A percentile compares a stretch with the other conserved stretches of the same genome.
Conservation (phyloP, 2,797 vertebrate genomes). For the Eospalax fontanierii region DNA sequence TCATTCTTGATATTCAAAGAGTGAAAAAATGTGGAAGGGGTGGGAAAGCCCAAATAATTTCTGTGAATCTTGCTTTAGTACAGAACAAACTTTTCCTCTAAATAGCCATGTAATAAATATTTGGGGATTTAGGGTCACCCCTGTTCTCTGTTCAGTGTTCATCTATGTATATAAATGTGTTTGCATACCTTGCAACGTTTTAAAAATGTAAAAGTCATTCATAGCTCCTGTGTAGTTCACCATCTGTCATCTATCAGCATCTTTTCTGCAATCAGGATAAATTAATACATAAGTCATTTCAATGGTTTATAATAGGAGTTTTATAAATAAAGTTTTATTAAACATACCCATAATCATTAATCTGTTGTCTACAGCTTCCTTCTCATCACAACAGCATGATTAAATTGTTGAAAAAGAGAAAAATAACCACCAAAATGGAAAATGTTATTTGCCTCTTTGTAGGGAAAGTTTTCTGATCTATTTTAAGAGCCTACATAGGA, state of each 20-base stretch:
- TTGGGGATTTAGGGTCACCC: background rate
- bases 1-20: background rate
- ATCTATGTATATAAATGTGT: too few species aligned
- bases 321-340: conserved; percentile 5
- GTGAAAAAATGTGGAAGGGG: background rate
- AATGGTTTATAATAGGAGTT: background rate
- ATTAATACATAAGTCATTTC: background rate
- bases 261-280: background rate
- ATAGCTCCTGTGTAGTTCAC: background rate
- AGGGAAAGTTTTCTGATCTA: background rate
- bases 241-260: background rate
- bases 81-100: background rate
- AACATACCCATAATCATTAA: background rate
- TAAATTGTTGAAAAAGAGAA: background rate
- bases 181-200: background rate
- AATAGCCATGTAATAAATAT: conserved; percentile 2
- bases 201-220: conserved; percentile 1
- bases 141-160: background rate
- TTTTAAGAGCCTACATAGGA: background rate
- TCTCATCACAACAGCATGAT: background rate
- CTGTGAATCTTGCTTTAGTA: background rate
- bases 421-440: too few species aligned
- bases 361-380: background rate
- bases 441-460: background rate
- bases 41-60: background rate